A percentile compares a stretch with the other conserved stretches of the same genome.
These are phyloP conservation scores for Drosophila funebris DNA, from an alignment of 1,140 invertebrate genomes.

Conservation along the genomic window DNA sequence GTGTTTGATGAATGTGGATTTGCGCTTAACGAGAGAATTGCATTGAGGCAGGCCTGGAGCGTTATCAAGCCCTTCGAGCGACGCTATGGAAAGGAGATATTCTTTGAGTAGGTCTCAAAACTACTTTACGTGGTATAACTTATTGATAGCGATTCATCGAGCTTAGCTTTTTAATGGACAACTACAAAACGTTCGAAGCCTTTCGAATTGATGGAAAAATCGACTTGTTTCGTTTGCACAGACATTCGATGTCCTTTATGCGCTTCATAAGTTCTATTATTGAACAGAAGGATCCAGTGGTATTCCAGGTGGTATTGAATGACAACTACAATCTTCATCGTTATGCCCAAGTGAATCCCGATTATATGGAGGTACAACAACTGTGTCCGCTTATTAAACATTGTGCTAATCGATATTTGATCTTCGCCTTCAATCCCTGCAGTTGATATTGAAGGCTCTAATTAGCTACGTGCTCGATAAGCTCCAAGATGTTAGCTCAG, in stretches of 20 bases:
- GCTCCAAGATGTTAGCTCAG: slow-evolving; percentile 42
- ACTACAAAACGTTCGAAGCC: slow-evolving; percentile 19
- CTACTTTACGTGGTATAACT: neutral
- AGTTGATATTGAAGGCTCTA: slow-evolving; percentile 51
- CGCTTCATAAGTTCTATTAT: slow-evolving; percentile 52
- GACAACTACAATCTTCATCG: slow-evolving; percentile 37
- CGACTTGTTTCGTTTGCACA: slow-evolving; percentile 39
- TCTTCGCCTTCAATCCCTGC: neutral
- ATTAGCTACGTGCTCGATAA: slow-evolving; percentile 36
- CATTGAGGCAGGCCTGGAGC: slow-evolving; percentile 51
- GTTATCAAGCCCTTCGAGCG: slow-evolving; percentile 44
- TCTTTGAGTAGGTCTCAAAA: neutral
- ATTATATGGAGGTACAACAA: slow-evolving; percentile 29
- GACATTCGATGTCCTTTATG: slow-evolving; percentile 41
- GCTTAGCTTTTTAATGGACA: neutral
- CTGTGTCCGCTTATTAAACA: neutral
- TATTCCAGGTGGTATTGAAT: slow-evolving; percentile 42
- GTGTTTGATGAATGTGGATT: slow-evolving; percentile 52
- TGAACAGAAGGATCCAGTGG: slow-evolving; percentile 38
- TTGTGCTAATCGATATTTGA: neutral
- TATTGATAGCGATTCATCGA: neutral
- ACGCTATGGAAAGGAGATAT: slow-evolving; percentile 47
- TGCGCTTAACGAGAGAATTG: slow-evolving; percentile 45
- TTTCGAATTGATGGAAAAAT: slow-evolving; percentile 26
- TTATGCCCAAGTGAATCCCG: slow-evolving; percentile 4